Percentiles rank a stretch among this genome's conserved stretches.
phyloP scores from a whole-genome alignment of 2,797 vertebrate genomes.

The Nannoperca australis region DNA sequence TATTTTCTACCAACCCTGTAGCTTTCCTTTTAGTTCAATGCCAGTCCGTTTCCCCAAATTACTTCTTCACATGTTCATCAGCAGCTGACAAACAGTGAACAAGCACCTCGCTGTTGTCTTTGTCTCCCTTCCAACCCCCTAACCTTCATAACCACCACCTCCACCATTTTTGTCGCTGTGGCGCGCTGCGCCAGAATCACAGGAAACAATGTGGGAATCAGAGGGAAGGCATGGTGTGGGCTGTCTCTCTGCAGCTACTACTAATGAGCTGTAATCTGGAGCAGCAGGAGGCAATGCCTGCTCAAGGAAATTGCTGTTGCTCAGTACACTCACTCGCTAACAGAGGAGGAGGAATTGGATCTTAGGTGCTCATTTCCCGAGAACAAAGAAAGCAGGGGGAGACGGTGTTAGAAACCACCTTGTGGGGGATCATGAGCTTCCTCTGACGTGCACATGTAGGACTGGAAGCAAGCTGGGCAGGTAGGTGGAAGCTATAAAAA shows the following conservation, averaged over 20 bases:
- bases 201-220: constrained; percentile 72
- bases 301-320: constrained; percentile 71
- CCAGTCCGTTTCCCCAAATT: constrained; percentile 10
- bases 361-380: constrained; percentile 48
- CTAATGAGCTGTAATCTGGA: constrained; percentile 84
- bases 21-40: constrained; percentile 1
- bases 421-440: constrained; percentile 12
- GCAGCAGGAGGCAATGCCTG: constrained; percentile 75
- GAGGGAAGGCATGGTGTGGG: constrained; percentile 66
- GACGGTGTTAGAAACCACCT: constrained; percentile 19
- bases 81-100: constrained; percentile 56
- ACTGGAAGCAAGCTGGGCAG: constrained; percentile 12
- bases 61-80: constrained; percentile 44
- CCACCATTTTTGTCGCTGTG: constrained; percentile 52
- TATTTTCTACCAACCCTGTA: background rate
- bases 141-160: constrained; percentile 49
- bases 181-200: constrained; percentile 52
- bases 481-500: constrained; percentile 20
- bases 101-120: constrained; percentile 43
- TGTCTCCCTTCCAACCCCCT: constrained; percentile 38
- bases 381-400: constrained; percentile 59
- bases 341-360: constrained; percentile 60
- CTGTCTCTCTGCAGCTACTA: constrained; percentile 63
- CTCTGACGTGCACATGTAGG: constrained; percentile 2
- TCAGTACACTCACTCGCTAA: constrained; percentile 56